Conservation (phyloP, 2,113 vertebrate genomes). For the Tapirus terrestris region DNA sequence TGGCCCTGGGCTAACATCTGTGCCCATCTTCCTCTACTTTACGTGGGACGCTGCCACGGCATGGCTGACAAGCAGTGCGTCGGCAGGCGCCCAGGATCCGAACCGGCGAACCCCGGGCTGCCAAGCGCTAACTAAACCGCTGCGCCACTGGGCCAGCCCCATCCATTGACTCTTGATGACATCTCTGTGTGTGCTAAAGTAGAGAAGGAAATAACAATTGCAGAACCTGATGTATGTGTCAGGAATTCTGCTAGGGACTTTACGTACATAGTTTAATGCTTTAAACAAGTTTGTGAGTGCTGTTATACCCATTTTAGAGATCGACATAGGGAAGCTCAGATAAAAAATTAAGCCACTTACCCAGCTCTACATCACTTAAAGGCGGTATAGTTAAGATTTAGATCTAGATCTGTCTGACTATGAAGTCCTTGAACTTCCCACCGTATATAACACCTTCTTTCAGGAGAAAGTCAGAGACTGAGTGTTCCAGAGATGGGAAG, state of each 20-base stretch:
- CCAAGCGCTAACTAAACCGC: too few relatives aligned
- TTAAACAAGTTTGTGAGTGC: not conserved
- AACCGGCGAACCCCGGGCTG: too few relatives aligned
- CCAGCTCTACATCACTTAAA: not conserved
- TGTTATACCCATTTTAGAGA: not conserved
- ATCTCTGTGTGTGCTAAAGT: not conserved
- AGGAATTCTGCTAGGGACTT: slow-evolving; percentile 16
- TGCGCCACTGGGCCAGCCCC: too few relatives aligned
- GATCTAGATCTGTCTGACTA: not conserved
- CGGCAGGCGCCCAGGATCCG: too few relatives aligned
- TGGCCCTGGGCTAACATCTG: too few relatives aligned
- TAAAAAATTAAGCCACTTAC: not conserved
- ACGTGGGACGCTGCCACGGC: too few relatives aligned
- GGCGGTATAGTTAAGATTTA: not conserved
- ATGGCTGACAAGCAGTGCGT: too few relatives aligned
- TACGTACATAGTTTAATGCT: not conserved
- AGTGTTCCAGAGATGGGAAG: not conserved
- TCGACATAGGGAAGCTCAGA: not conserved
- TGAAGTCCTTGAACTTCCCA: not conserved
- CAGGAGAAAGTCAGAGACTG: not conserved
- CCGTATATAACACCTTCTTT: not conserved
- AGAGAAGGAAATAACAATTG: not conserved
- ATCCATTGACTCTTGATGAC: not conserved
- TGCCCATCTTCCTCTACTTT: too few relatives aligned
- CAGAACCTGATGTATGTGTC: not conserved